Conservation (phyloP, 2,888 invertebrate species). For the Lordiphosa andalusiaca region DNA sequence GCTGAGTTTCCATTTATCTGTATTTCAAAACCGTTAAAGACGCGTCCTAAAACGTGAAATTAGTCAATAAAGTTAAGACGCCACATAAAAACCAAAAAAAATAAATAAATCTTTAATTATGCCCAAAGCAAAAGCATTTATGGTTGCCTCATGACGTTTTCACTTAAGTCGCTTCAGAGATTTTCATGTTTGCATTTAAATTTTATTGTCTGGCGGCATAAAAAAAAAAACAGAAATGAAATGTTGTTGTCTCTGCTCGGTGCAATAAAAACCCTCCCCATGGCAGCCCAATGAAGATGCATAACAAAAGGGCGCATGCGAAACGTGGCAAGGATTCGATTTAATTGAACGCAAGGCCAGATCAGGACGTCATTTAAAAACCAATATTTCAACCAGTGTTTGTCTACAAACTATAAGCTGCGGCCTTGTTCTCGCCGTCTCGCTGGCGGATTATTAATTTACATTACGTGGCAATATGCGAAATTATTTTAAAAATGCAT, state of each 20-base stretch:
- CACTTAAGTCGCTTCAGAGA: neutral
- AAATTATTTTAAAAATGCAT: conserved; percentile 36
- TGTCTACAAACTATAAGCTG: no score
- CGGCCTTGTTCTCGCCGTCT: no score
- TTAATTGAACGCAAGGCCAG: conserved; percentile 26
- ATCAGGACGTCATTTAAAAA: conserved; percentile 32
- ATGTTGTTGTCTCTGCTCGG: conserved; percentile 27
- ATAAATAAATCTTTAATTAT: conserved; percentile 60
- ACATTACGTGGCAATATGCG: conserved; percentile 45
- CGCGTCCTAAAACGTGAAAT: conserved; percentile 4
- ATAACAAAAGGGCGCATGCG: neutral
- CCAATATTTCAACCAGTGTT: conserved; percentile 24
- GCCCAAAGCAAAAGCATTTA: conserved; percentile 6
- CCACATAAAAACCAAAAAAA: conserved; percentile 27
- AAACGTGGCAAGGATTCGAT: conserved; percentile 22
- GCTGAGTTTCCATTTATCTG: no score
- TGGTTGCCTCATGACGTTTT: conserved; percentile 9
- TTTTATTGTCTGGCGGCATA: conserved; percentile 31
- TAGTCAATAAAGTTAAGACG: conserved; percentile 37
- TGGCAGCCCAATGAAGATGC: conserved; percentile 19
- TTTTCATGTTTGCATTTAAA: conserved; percentile 39
- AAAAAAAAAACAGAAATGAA: conserved; percentile 45
- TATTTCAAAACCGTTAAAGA: no score
- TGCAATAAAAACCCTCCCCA: conserved; percentile 35
- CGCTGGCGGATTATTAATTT: conserved; percentile 49